Conservation (phyloP, 2,113 vertebrate species). For the Crotalus tigris region DNA sequence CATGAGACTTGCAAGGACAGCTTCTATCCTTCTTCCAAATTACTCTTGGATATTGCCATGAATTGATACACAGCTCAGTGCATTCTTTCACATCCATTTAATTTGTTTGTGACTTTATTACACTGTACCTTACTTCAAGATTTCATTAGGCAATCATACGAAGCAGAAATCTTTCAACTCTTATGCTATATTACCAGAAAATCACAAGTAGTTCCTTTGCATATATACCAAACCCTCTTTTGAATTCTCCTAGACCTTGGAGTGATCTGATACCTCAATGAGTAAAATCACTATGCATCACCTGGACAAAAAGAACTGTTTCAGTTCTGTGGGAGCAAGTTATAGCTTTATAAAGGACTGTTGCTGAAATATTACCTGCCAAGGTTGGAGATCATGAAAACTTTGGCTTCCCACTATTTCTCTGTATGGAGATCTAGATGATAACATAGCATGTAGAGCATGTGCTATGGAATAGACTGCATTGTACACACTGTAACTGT, state of each 20-base stretch:
- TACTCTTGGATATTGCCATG: background rate
- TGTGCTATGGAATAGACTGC: constrained; percentile 1
- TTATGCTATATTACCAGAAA: background rate
- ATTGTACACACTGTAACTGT: constrained; percentile 13
- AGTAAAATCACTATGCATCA: background rate
- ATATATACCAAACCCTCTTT: background rate
- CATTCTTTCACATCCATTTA: background rate
- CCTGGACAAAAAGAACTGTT: background rate
- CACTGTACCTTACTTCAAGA: background rate
- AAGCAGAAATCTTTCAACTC: background rate
- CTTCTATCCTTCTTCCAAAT: background rate
- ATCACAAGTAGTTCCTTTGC: background rate
- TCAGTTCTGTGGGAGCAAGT: background rate
- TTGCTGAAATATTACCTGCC: constrained; percentile 1
- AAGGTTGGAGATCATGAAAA: background rate
- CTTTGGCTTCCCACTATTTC: background rate
- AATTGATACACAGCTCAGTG: background rate
- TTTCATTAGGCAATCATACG: background rate
- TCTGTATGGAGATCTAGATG: background rate
- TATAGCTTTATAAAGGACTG: background rate
- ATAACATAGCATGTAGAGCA: background rate
- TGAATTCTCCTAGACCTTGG: background rate
- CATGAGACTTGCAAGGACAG: no score
- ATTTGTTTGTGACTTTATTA: background rate
- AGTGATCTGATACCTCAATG: background rate